Evolutionary conservation across 64 coral and sea anemone species (phyloP).

Genomic region (Anthopleura sola): DNA sequence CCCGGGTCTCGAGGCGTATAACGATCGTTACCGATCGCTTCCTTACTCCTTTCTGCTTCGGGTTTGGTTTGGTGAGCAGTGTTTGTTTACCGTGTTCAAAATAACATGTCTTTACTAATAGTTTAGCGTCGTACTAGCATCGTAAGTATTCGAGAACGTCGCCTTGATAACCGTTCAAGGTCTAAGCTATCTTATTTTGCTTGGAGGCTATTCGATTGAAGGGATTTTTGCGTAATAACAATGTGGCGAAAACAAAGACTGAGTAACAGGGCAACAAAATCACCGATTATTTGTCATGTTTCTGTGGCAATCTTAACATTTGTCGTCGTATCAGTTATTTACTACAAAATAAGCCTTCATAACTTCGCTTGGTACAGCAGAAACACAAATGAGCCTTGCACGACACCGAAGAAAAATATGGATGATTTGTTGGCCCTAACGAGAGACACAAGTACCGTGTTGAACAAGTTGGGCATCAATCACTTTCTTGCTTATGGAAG

Average conservation of each 20-base stretch:
- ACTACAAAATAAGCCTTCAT: conserved; percentile 67
- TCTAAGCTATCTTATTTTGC: not conserved
- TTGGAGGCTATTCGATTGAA: not conserved
- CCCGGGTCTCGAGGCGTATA: not conserved
- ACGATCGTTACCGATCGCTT: no score
- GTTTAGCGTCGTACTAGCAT: not conserved
- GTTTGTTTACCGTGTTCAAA: not conserved
- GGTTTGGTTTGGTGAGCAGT: not conserved
- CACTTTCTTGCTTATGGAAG: conserved; percentile 83
- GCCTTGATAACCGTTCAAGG: not conserved
- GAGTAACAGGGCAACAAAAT: not conserved
- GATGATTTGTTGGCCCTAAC: conserved; percentile 45
- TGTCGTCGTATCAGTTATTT: conserved; percentile 41
- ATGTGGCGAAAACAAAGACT: conserved; percentile 9
- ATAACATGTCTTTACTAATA: not conserved
- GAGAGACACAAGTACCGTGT: conserved; percentile 38
- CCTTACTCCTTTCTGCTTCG: no score
- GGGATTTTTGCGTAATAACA: not conserved
- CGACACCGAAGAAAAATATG: conserved; percentile 48
- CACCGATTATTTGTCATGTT: conserved; percentile 11
- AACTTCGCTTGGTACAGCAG: conserved; percentile 82
- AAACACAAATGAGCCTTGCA: conserved; percentile 48
- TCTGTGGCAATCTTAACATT: not conserved
- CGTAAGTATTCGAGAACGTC: not conserved
- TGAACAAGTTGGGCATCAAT: conserved; percentile 45